phyloP scores from a whole-genome alignment of 1,140 invertebrate species.

The Pectinophora gossypiella region DNA sequence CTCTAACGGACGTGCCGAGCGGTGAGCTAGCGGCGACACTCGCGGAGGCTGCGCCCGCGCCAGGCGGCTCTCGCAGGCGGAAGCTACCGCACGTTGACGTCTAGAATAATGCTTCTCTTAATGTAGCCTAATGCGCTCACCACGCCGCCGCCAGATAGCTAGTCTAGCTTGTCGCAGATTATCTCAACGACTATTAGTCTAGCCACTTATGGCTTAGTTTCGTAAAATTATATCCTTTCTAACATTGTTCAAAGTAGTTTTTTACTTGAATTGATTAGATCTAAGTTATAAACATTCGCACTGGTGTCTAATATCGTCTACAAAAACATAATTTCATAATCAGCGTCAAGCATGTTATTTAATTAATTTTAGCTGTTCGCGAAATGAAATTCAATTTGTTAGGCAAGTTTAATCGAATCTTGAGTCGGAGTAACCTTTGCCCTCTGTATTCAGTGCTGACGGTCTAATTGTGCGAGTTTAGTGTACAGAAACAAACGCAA shows the following conservation, averaged over 20 bases:
- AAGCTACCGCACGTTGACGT: slow-evolving; percentile 22
- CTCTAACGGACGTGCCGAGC: slow-evolving; percentile 51
- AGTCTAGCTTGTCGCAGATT: not conserved
- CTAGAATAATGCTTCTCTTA: slow-evolving; percentile 18
- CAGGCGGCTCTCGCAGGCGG: slow-evolving; percentile 21
- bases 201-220: no score
- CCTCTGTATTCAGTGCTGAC: slow-evolving; percentile 13
- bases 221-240: no score
- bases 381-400: not conserved
- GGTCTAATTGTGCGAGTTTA: slow-evolving; percentile 20
- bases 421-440: slow-evolving; percentile 15
- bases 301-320: no score
- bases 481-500: slow-evolving; percentile 5
- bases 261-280: no score
- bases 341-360: no score
- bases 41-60: not conserved
- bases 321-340: no score
- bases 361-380: not conserved
- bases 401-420: slow-evolving; percentile 16
- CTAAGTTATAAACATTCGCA: no score
- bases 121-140: slow-evolving; percentile 5
- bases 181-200: not conserved
- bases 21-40: slow-evolving; percentile 23
- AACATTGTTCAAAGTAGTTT: no score
- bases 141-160: not conserved